Evolutionary conservation across 2,888 invertebrate genomes (phyloP), one percentile per base, ranked within the genome.

Genomic region (Tipula lateralis): DNA sequence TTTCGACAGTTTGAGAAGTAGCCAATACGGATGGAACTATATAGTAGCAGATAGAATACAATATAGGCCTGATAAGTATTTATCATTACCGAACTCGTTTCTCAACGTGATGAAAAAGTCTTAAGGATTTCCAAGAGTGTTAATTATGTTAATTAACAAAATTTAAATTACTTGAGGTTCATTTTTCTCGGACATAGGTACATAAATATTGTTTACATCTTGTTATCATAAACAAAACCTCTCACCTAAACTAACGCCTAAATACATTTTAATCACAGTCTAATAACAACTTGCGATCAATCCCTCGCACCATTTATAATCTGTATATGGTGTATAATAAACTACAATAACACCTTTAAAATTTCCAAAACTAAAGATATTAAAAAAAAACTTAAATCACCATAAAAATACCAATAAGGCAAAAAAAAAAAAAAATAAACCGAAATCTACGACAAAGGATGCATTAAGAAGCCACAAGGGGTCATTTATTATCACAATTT

Each of bases 391-490:
- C 9, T 66, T 2, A 66, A 24, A 24, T 66, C 24, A 66, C 66
- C 66, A 66, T 66, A 66, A 66, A 66, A 66, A 66, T 66, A 66
- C 66, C 66, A 66, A 66, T 66, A 66, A 66, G 66, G 66, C 66
- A 66, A 66, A 66, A 66, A 66, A 50, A 16, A 50, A 50, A n/a
- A n/a, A n/a, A n/a, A n/a, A n/a, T n/a, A n/a, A n/a, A n/a, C n/a
- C n/a, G n/a, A n/a, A 24, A 24, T 24, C 9, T 66, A 66, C 66
- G 66, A 66, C 66, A 66, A 66, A 66, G 66, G 66, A 66, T 66
- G 66, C 66, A 66, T 66, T 66, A 66, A 66, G 66, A 66, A 66
- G 66, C 66, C 66, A 66, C 66, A 66, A 66, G 66, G 66, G 66
- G 66, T 66, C 66, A 66, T 66, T 66, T 66, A 66, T 66, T 66